These are phyloP conservation scores for Oenanthe oenanthe DNA, from an alignment of 2,113 vertebrate species.

Conservation along the genomic window DNA sequence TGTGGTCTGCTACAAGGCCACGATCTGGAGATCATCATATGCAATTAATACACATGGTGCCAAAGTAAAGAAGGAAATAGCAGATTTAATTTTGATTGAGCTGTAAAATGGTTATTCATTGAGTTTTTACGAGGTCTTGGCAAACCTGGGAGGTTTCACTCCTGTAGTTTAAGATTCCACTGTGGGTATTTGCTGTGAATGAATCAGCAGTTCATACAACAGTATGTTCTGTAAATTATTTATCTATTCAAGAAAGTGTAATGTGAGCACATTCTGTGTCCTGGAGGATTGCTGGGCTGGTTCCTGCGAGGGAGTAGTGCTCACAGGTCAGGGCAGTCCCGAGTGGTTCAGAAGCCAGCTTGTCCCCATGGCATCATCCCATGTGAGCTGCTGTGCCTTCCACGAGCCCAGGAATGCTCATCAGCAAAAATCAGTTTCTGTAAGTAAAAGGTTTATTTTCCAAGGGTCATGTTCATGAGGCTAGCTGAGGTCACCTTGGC, in stretches of 20 bases:
- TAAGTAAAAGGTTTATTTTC: background rate
- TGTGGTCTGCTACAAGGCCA: background rate
- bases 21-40: background rate
- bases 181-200: background rate
- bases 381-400: background rate
- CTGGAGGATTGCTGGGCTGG: background rate
- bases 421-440: background rate
- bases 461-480: background rate
- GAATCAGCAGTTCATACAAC: background rate
- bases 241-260: background rate
- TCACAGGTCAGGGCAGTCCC: background rate
- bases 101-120: background rate
- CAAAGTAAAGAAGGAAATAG: background rate
- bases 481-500: background rate
- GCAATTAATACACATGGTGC: background rate
- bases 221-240: background rate
- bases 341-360: fast-evolving
- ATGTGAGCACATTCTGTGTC: background rate
- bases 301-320: background rate
- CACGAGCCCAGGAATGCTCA: background rate
- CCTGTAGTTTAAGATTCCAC: background rate
- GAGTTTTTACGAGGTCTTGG: background rate
- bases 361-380: fast-evolving
- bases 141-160: background rate
- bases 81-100: background rate